Evolutionary conservation across 92 coral and sea anemone species (phyloP).

Genomic region (Palythoa grandis): DNA sequence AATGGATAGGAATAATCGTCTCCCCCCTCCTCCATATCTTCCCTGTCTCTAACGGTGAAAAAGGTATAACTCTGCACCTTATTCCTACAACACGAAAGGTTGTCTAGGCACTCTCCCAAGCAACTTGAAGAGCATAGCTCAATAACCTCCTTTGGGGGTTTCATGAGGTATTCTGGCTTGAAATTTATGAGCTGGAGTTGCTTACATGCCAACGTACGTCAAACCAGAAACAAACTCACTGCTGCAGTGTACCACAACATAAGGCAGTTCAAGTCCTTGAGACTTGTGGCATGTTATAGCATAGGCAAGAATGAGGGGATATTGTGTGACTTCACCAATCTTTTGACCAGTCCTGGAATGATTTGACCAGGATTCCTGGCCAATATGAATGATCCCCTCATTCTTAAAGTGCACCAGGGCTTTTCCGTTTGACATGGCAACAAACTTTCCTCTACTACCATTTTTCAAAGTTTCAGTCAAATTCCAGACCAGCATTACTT

Average conservation of each 20-base stretch:
- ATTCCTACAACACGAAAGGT: not conserved
- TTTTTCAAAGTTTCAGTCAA: not conserved
- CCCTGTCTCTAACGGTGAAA: not conserved
- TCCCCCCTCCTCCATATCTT: not conserved
- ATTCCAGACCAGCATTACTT: constrained; percentile 6
- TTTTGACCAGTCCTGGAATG: constrained; percentile 4
- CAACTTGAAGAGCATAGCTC: not conserved
- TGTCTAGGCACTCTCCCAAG: not conserved
- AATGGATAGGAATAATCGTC: constrained; percentile 1
- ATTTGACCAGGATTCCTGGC: constrained; percentile 13
- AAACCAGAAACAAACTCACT: not conserved
- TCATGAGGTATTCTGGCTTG: not conserved
- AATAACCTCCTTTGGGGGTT: not conserved
- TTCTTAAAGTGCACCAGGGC: not conserved
- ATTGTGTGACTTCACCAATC: not conserved
- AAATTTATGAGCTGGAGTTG: not conserved
- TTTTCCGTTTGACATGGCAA: not conserved
- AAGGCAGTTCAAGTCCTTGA: not conserved
- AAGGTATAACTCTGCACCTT: not conserved
- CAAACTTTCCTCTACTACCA: not conserved
- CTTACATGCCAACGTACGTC: not conserved
- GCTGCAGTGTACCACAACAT: not conserved
- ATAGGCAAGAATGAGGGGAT: constrained; percentile 4
- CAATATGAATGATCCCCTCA: not conserved
- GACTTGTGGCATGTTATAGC: constrained; percentile 1